Evolutionary conservation across 2,888 invertebrate species (phyloP).

Genomic region (Cyclophora punctaria): DNA sequence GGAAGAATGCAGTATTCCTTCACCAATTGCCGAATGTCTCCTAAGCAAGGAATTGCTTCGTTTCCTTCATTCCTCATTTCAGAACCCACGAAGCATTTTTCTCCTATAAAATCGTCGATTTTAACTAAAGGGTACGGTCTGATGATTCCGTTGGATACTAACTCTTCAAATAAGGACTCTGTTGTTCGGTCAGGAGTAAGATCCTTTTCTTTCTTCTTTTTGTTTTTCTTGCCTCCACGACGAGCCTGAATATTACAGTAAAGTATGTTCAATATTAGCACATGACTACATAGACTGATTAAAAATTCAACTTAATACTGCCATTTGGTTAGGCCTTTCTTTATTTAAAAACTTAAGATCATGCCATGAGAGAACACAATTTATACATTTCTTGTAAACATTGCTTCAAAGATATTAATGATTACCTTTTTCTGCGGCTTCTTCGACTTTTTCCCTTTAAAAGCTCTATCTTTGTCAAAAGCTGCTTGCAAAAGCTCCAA

Average conservation of each 20-base stretch:
- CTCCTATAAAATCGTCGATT: conserved; percentile 85
- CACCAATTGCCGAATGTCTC: conserved; percentile 89
- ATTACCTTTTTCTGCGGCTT: conserved; percentile 81
- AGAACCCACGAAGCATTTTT: conserved; percentile 80
- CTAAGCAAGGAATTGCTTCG: conserved; percentile 75
- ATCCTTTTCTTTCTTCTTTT: conserved; percentile 96
- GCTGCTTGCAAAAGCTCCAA: conserved; percentile 83
- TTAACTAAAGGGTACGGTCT: conserved; percentile 81
- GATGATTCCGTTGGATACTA: conserved; percentile 93
- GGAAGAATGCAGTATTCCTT: conserved; percentile 93
- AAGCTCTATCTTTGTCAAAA: conserved; percentile 79
- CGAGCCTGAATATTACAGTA: conserved; percentile 71
- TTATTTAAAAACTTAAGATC: no score
- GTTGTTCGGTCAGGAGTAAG: conserved; percentile 92
- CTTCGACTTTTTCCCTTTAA: conserved; percentile 84
- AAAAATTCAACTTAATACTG: no score
- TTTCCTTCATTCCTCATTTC: conserved; percentile 62
- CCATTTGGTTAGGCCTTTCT: no score
- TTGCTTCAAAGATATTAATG: no score
- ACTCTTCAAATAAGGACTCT: conserved; percentile 93
- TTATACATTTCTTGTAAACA: no score
- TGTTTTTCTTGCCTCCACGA: conserved; percentile 89
- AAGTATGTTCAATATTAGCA: neutral
- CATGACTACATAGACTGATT: no score
- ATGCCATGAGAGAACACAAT: no score